These are phyloP conservation scores for Siphamia tubifer DNA, from an alignment of 2,113 vertebrate genomes.

Conservation along the genomic window DNA sequence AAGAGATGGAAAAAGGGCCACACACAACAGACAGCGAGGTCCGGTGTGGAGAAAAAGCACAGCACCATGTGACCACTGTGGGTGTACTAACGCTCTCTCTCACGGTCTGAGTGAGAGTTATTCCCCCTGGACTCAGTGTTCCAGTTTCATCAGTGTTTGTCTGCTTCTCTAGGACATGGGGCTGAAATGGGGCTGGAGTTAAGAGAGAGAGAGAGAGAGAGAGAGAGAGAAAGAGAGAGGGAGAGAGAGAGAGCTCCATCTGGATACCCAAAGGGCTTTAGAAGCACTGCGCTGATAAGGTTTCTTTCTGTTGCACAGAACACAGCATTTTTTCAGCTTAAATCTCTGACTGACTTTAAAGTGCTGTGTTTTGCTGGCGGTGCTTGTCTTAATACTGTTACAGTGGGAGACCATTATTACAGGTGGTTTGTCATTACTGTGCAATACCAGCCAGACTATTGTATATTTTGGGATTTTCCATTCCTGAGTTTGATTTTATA, in stretches of 20 bases:
- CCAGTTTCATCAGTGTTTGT: conserved; percentile 69
- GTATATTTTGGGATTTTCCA: no score
- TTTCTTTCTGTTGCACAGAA: conserved; percentile 11
- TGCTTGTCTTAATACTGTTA: background rate
- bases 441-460: no score
- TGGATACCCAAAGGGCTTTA: conserved; percentile 55
- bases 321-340: conserved; percentile 16
- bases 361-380: background rate
- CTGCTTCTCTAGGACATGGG: conserved; percentile 56
- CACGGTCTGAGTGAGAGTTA: conserved; percentile 60
- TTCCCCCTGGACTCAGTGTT: conserved; percentile 68
- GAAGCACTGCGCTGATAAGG: conserved; percentile 19
- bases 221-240: no score
- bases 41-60: conserved; percentile 23
- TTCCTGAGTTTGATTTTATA: background rate
- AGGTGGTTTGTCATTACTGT: background rate
- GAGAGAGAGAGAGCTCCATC: no score
- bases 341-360: background rate
- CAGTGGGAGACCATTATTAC: background rate
- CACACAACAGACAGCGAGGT: conserved; percentile 43
- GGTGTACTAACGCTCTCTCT: conserved; percentile 60
- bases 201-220: no score
- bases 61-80: conserved; percentile 62
- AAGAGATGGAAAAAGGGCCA: conserved; percentile 34
- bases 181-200: conserved; percentile 54